phyloP scores from a whole-genome alignment of 2,113 vertebrate species.

The Sander lucioperca region DNA sequence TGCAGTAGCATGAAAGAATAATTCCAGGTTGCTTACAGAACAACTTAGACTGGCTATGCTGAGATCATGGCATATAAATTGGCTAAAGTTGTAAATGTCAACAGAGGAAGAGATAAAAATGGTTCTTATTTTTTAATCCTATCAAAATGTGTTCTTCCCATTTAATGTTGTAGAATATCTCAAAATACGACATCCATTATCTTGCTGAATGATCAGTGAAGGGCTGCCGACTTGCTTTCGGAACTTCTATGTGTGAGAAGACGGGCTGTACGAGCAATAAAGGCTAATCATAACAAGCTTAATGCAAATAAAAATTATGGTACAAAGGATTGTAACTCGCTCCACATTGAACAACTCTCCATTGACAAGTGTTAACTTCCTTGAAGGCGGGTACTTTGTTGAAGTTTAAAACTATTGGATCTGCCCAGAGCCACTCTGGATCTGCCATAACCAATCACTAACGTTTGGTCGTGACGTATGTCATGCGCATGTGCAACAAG shows the following conservation, averaged over 20 bases:
- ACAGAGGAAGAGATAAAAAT: neutral
- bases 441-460: no score
- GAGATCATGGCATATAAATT: neutral
- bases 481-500: no score
- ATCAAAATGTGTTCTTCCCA: neutral
- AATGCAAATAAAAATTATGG: conserved; percentile 1
- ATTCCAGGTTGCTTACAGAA: conserved; percentile 25
- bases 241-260: neutral
- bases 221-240: neutral
- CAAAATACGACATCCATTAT: conserved; percentile 1
- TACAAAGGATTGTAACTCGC: neutral
- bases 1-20: neutral
- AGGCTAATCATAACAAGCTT: neutral
- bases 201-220: conserved; percentile 1
- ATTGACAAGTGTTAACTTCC: no score
- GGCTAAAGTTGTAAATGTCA: neutral
- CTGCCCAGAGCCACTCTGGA: no score
- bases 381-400: no score
- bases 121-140: neutral
- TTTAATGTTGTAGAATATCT: neutral
- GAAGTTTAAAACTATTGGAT: no score
- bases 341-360: neutral
- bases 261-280: conserved; percentile 2
- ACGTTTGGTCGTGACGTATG: no score
- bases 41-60: neutral